Conservation (phyloP, 1,140 invertebrate species). For the Aleiodes sp. region DNA sequence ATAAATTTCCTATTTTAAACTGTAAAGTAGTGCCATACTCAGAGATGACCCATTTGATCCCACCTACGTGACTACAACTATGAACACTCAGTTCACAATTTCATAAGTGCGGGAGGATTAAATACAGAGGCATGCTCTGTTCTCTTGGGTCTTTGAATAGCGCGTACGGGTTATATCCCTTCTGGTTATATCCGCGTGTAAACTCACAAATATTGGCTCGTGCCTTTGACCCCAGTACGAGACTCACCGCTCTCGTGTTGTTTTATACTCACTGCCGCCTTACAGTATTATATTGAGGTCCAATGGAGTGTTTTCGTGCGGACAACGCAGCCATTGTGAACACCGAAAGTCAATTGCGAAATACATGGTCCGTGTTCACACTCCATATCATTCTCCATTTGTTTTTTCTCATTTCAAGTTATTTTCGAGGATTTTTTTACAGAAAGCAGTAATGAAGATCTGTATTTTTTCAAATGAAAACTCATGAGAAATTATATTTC, state of each 20-base stretch:
- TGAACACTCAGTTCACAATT: background rate
- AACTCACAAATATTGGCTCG: constrained; percentile 46
- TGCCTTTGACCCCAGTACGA: constrained; percentile 41
- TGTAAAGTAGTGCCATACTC: no score
- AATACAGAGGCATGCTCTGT: constrained; percentile 43
- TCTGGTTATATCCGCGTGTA: constrained; percentile 37
- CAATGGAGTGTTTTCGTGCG: background rate
- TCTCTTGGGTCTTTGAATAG: constrained; percentile 31
- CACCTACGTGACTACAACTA: no score
- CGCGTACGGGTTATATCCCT: constrained; percentile 32
- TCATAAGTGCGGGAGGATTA: background rate
- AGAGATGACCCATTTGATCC: no score
- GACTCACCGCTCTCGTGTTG: background rate
- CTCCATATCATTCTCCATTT: background rate
- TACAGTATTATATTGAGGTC: background rate
- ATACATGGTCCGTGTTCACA: background rate
- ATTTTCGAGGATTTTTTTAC: background rate
- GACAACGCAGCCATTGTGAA: constrained; percentile 1
- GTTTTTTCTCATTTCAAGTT: background rate
- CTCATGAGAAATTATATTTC: background rate
- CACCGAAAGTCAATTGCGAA: constrained; percentile 6
- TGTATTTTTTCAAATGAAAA: background rate
- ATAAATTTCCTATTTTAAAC: no score
- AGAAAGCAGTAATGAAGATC: background rate
- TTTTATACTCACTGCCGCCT: background rate